Evolutionary conservation across 2,113 vertebrate species (phyloP).

Genomic region (Lynx canadensis): DNA sequence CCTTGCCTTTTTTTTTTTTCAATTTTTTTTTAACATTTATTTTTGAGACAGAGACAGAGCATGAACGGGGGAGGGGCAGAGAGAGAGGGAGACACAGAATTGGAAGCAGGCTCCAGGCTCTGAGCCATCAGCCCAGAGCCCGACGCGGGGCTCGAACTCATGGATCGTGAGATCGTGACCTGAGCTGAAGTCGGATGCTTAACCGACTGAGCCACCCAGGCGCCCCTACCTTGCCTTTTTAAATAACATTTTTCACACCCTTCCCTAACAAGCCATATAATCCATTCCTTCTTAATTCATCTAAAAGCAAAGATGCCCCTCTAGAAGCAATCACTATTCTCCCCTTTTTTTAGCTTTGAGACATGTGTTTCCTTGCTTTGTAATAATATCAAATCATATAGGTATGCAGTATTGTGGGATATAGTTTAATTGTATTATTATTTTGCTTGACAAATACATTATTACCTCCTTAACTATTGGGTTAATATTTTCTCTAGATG

Average conservation of each 20-base stretch:
- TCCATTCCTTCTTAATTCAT: conserved; percentile 19
- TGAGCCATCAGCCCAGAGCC: too few species aligned
- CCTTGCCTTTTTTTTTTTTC: not conserved
- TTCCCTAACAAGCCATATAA: not conserved
- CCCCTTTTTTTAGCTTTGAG: not conserved
- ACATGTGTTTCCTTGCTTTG: not conserved
- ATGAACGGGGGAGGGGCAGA: too few species aligned
- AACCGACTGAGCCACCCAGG: too few species aligned
- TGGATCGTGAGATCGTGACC: too few species aligned
- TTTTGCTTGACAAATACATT: conserved; percentile 31
- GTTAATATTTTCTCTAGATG: not conserved
- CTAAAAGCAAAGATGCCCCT: conserved; percentile 32
- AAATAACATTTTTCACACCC: conserved; percentile 31
- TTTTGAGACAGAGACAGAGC: too few species aligned
- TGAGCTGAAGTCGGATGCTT: too few species aligned
- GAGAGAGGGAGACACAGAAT: too few species aligned
- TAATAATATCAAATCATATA: conserved; percentile 15
- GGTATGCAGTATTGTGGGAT: not conserved
- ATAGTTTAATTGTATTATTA: conserved; percentile 23
- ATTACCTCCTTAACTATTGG: conserved; percentile 14
- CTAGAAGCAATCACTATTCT: not conserved
- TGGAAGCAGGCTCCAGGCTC: too few species aligned
- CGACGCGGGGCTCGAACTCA: too few species aligned
- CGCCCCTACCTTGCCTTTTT: not conserved
- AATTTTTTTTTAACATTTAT: too few species aligned